Evolutionary conservation across 2,888 invertebrate species (phyloP), one percentile per base, ranked within the genome.

Genomic region (Drosophila gaucha): DNA sequence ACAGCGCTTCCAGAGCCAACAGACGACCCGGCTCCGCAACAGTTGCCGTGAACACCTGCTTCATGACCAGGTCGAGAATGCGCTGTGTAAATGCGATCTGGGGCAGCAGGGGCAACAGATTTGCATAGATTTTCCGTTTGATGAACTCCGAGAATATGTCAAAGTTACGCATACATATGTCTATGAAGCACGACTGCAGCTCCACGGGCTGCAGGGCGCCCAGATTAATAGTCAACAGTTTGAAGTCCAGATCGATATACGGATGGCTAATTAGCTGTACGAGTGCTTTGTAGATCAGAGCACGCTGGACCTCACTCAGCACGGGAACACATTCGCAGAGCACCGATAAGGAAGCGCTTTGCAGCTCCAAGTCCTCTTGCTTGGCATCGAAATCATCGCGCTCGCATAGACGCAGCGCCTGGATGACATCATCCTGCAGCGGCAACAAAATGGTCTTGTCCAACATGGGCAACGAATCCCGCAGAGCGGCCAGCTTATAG

Each of bases 361-460:
- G 86, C 22, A 91, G 56, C 39, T 91, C 90, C 26, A 90, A 39
- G 49, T 90, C 89, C 31, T 78, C 68, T 31, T 66, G 39, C 24
- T 74, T 47, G n/a, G 50, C 56, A 44, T 78, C 74, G n/a, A 82
- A 86, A 10, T 74, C 73, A 0, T 86, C 77, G 0, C 66, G 58
- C 26, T 85, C 84, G 20, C 69, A 69, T 0, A 72, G 47, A 16
- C 84, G 78, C 6, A 91, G 26, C 3, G 80, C 69, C 0, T 77
- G 71, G 38, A 91, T 88, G 3, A 90, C 75, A 63, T 89, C 74
- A 3, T 71, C 59, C 51, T 90, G 91, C 39, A 91, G 46, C 6
- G 76, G 67, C 26, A 65, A n/a, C 24, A 46, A 75, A 24, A 92
- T 92, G 66, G 92, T 92, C 1, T 92, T 92, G 80, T 91, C 93